These are phyloP conservation scores for Phenacoccus solenopsis DNA, from an alignment of 1,140 invertebrate genomes.

Conservation along the genomic window DNA sequence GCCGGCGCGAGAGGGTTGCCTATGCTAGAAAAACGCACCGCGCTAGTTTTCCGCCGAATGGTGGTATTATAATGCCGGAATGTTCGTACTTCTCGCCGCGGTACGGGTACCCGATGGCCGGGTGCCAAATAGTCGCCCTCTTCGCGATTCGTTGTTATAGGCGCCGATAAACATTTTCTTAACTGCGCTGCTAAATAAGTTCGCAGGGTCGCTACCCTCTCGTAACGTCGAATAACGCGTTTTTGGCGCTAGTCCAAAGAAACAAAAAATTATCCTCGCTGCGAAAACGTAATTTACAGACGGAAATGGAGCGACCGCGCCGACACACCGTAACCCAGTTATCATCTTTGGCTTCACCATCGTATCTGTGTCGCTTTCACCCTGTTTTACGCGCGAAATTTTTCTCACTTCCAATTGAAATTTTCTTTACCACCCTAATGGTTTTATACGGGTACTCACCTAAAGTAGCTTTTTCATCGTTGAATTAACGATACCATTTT, in stretches of 20 bases:
- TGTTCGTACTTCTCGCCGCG: background rate
- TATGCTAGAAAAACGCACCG: background rate
- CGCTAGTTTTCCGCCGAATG: background rate
- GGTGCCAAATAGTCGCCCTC: background rate
- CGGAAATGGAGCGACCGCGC: background rate
- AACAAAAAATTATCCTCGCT: background rate
- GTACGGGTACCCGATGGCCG: background rate
- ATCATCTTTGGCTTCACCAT: no score
- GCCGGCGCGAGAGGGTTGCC: no score
- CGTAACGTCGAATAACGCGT: background rate
- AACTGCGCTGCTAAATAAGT: background rate
- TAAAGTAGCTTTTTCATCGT: no score
- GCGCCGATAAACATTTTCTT: conserved; percentile 1
- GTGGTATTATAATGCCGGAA: background rate
- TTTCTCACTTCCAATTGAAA: no score
- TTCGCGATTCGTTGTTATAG: background rate
- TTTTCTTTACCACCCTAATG: no score
- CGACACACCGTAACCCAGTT: background rate
- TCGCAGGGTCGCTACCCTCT: background rate
- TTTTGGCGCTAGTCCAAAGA: background rate
- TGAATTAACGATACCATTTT: no score
- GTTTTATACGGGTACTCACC: no score
- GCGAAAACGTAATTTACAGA: background rate
- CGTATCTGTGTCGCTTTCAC: no score
- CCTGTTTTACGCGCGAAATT: no score